Evolutionary conservation across 2,797 vertebrate genomes (phyloP).

Genomic region (Tenualosa ilisha): DNA sequence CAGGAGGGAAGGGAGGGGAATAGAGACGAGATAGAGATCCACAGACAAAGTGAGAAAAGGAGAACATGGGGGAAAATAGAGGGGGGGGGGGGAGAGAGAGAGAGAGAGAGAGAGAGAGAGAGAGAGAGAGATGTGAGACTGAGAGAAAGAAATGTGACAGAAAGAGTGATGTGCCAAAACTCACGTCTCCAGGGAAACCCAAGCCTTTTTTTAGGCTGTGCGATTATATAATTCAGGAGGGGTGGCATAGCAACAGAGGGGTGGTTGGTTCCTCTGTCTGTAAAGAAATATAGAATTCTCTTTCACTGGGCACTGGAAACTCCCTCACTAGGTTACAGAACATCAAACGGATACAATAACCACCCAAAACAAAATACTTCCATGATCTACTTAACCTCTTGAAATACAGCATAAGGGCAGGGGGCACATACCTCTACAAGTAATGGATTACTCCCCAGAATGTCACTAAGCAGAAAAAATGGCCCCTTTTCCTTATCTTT

Average conservation of each 20-base stretch:
- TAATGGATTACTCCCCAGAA: neutral
- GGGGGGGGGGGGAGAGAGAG: slow-evolving; percentile 26
- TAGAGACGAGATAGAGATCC: neutral
- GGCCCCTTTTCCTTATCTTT: neutral
- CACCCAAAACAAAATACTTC: neutral
- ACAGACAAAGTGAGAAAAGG: slow-evolving; percentile 5
- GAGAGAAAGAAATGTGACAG: slow-evolving; percentile 45
- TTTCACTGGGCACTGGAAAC: neutral
- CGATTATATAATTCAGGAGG: slow-evolving; percentile 67
- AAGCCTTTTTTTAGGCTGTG: slow-evolving; percentile 73
- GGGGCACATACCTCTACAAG: neutral
- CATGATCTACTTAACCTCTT: neutral
- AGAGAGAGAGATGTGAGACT: slow-evolving; percentile 14
- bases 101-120: slow-evolving; percentile 8
- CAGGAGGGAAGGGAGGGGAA: neutral
- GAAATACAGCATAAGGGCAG: neutral
- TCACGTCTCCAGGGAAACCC: slow-evolving; percentile 74
- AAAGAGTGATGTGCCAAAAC: slow-evolving; percentile 59
- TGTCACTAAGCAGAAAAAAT: neutral
- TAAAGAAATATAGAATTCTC: neutral
- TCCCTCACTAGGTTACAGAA: neutral
- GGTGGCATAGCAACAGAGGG: slow-evolving; percentile 69
- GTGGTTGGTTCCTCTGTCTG: slow-evolving; percentile 14
- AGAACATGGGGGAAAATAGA: slow-evolving; percentile 32
- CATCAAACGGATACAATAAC: neutral